Percentiles rank a stretch among this genome's conserved stretches.
phyloP scores from a whole-genome alignment of 2,797 vertebrate genomes.

The Propithecus perrieri region DNA sequence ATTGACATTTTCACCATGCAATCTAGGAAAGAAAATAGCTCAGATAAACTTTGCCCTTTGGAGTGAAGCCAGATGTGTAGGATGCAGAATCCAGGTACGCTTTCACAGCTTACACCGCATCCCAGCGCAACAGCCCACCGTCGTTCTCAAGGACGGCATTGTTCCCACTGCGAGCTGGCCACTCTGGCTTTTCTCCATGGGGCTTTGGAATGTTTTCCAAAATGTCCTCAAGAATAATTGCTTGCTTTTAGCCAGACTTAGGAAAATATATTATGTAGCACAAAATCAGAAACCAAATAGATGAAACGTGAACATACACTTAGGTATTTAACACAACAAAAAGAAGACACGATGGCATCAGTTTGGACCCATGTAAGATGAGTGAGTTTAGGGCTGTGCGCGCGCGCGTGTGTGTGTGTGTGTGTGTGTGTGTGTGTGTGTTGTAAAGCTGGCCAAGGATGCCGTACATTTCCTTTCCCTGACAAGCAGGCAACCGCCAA shows the following conservation, averaged over 20 bases:
- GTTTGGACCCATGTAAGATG: not conserved
- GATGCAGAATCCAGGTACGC: not conserved
- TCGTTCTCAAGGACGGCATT: slow-evolving; percentile 37
- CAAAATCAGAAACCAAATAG: slow-evolving; percentile 61
- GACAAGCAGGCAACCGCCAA: not conserved
- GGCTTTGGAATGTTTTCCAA: slow-evolving; percentile 58
- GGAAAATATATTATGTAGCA: slow-evolving; percentile 60
- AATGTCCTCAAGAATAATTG: slow-evolving; percentile 55
- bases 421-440: not conserved
- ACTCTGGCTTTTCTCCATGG: slow-evolving; percentile 48
- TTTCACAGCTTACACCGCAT: not conserved
- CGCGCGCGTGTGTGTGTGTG: not conserved
- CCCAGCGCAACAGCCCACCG: not conserved
- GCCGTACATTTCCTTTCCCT: not conserved
- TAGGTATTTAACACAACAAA: slow-evolving; percentile 23
- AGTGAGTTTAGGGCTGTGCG: not conserved
- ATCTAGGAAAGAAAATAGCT: not conserved
- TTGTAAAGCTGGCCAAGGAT: not conserved
- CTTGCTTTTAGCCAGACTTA: slow-evolving; percentile 51
- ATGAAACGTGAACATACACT: slow-evolving; percentile 23
- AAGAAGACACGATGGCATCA: not conserved
- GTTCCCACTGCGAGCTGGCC: not conserved
- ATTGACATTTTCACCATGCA: slow-evolving; percentile 2
- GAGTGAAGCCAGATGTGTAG: slow-evolving; percentile 18
- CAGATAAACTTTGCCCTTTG: slow-evolving; percentile 38